Conservation (phyloP, 2,888 invertebrate genomes). For the Bellardia pandia region DNA sequence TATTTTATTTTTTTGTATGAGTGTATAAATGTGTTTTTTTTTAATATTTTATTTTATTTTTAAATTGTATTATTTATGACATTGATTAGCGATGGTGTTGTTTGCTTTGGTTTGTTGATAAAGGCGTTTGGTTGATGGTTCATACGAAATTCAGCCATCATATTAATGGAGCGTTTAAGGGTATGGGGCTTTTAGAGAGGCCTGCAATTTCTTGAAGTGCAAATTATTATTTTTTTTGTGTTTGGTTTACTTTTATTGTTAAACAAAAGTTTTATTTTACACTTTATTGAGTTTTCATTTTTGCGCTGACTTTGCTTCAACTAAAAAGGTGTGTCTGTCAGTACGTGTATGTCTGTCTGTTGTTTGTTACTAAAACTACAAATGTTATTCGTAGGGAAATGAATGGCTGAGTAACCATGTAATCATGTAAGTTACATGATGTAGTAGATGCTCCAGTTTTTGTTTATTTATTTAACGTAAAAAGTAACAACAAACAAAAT, state of each 20-base stretch:
- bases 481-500: slow-evolving; percentile 37
- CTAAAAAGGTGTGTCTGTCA: not conserved
- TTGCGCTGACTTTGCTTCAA: not conserved
- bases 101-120: slow-evolving; percentile 18
- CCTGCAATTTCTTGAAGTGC: slow-evolving; percentile 16
- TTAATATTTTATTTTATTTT: slow-evolving; percentile 5
- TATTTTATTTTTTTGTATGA: not conserved
- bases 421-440: not conserved
- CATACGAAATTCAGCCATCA: not conserved
- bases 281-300: not conserved
- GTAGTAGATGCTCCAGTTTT: slow-evolving; percentile 33
- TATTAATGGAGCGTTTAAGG: not conserved
- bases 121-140: not conserved
- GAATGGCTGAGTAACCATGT: not conserved
- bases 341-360: too few species aligned
- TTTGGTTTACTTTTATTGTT: slow-evolving; percentile 12
- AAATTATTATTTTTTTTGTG: slow-evolving; percentile 31
- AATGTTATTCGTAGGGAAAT: not conserved
- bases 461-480: slow-evolving; percentile 24
- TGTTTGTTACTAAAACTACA: not conserved
- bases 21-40: not conserved
- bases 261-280: slow-evolving; percentile 30
- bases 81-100: slow-evolving; percentile 40
- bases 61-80: slow-evolving; percentile 31
- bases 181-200: not conserved